phyloP scores from a whole-genome alignment of 2,113 vertebrate genomes.

The Phalacrocorax pelagicus region DNA sequence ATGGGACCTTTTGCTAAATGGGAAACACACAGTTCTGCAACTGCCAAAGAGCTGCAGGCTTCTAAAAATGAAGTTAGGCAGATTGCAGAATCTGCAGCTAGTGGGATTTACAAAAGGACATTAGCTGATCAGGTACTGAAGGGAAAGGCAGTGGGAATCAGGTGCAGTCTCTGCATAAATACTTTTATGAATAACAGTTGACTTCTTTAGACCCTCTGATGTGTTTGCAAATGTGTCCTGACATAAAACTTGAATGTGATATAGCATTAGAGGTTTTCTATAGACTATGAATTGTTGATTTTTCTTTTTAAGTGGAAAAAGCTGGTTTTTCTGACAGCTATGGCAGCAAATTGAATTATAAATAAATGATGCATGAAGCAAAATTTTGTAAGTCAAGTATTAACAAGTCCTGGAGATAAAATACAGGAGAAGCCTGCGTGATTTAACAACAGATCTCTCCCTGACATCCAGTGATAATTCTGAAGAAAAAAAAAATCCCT shows the following conservation, averaged over 20 bases:
- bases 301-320: not conserved
- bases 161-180: not conserved
- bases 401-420: not conserved
- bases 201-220: not conserved
- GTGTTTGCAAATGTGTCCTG: not conserved
- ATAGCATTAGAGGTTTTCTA: not conserved
- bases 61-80: not conserved
- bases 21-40: not conserved
- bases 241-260: not conserved
- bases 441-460: not conserved
- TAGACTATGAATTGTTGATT: not conserved
- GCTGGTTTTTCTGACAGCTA: not conserved
- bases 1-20: not conserved
- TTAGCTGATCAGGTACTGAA: not conserved
- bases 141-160: not conserved
- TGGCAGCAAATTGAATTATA: not conserved
- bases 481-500: not conserved
- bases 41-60: not conserved
- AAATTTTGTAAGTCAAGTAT: not conserved
- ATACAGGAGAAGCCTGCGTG: not conserved
- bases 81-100: not conserved
- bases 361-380: not conserved
- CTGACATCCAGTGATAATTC: not conserved
- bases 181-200: not conserved
- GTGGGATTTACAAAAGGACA: not conserved